Percentiles rank a stretch among this genome's conserved stretches.
phyloP scores from a whole-genome alignment of 2,797 vertebrate genomes.

The Poeciliopsis paucimaculata region DNA sequence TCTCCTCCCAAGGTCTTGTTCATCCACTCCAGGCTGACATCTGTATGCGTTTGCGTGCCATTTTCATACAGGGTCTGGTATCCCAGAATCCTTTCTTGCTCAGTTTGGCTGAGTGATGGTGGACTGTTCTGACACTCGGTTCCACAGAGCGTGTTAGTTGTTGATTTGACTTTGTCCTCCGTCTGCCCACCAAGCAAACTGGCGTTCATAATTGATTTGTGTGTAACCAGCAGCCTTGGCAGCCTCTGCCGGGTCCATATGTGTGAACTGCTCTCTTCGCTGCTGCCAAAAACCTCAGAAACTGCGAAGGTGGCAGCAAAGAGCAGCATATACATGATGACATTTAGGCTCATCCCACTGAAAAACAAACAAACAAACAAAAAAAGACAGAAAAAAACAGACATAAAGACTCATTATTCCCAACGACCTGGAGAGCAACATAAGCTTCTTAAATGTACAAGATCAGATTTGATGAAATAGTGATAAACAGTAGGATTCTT shows the following conservation, averaged over 20 bases:
- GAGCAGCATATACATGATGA: conserved; percentile 76
- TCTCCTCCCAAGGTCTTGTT: conserved; percentile 15
- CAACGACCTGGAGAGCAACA: background rate
- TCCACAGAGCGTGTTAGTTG: conserved; percentile 75
- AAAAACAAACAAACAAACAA: conserved; percentile 19
- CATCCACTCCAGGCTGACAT: conserved; percentile 77
- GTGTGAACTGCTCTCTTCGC: conserved; percentile 64
- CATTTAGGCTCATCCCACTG: conserved; percentile 76
- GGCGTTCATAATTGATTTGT: conserved; percentile 77
- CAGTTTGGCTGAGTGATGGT: conserved; percentile 72
- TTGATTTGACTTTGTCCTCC: conserved; percentile 7
- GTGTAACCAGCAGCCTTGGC: conserved; percentile 81
- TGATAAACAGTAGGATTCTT: background rate
- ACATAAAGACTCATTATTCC: background rate
- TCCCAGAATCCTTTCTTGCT: conserved; percentile 86
- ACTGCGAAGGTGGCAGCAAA: conserved; percentile 65
- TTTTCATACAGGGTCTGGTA: conserved; percentile 92
- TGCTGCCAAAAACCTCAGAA: conserved; percentile 41
- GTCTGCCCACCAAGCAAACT: conserved; percentile 58
- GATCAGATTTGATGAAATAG: background rate
- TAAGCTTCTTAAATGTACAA: accelerated
- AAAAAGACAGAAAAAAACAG: background rate
- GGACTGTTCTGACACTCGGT: conserved; percentile 86
- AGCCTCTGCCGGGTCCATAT: conserved; percentile 82
- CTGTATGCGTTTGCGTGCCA: conserved; percentile 85